Evolutionary conservation across 2,113 vertebrate genomes (phyloP).

Genomic region (Emydura subglobosa): DNA sequence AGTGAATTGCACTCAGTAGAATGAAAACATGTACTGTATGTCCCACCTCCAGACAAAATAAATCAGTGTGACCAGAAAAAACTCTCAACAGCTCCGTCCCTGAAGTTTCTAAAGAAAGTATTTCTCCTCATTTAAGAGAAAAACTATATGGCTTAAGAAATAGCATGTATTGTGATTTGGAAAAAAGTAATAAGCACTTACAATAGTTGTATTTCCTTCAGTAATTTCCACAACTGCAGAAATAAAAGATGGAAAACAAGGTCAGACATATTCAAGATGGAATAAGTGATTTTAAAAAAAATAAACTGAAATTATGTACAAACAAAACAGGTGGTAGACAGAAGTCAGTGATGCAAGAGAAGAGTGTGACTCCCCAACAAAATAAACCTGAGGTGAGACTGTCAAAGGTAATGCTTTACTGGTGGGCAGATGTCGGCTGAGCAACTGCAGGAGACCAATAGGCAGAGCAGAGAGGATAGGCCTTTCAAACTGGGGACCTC

Average conservation of each 20-base stretch:
- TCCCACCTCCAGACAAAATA: not conserved
- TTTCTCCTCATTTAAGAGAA: not conserved
- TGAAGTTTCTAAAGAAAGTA: not conserved
- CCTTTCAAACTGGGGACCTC: not conserved
- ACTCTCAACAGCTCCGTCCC: not conserved
- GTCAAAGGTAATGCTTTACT: not conserved
- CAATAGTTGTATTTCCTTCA: constrained; percentile 81
- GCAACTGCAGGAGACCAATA: not conserved
- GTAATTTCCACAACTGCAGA: constrained; percentile 80
- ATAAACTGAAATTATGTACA: not conserved
- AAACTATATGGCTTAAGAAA: not conserved
- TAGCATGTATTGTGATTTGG: not conserved
- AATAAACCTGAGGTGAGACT: not conserved
- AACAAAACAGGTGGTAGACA: not conserved
- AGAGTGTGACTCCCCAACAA: not conserved
- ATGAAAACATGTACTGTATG: too few species aligned
- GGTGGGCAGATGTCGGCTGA: not conserved
- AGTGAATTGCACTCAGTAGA: not conserved
- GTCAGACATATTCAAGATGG: not conserved
- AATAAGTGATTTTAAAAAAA: not conserved
- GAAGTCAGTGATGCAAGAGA: not conserved
- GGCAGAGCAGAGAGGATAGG: not conserved
- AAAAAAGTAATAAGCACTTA: constrained; percentile 65
- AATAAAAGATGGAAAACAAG: constrained; percentile 50
- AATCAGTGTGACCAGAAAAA: not conserved